Evolutionary conservation across 2,797 vertebrate genomes (phyloP).

Genomic region (Ptychadena robeensis): DNA sequence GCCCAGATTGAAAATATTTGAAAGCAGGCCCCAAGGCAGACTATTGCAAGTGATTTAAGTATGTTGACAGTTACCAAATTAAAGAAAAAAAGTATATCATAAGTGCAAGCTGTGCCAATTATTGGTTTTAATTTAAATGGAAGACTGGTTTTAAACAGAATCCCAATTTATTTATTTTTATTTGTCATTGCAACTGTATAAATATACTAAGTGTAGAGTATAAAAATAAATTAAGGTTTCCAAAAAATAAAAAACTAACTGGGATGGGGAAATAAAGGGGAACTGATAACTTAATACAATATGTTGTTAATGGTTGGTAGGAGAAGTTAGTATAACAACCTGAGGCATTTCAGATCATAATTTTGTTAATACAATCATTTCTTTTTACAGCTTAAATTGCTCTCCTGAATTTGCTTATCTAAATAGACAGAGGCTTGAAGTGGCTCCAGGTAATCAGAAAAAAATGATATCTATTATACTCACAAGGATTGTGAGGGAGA

Average conservation of each 20-base stretch:
- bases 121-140: slow-evolving; percentile 43
- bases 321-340: slow-evolving; percentile 14
- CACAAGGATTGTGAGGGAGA: slow-evolving; percentile 40
- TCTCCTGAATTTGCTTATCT: slow-evolving; percentile 39
- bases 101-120: slow-evolving; percentile 36
- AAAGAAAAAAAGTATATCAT: slow-evolving; percentile 13
- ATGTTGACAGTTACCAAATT: slow-evolving; percentile 22
- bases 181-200: slow-evolving; percentile 18
- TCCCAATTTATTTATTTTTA: slow-evolving; percentile 25
- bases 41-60: slow-evolving; percentile 17
- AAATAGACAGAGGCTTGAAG: slow-evolving; percentile 49
- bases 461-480: slow-evolving; percentile 56
- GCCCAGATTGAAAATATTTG: slow-evolving; percentile 3
- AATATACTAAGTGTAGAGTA: slow-evolving; percentile 17
- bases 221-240: slow-evolving; percentile 27
- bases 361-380: slow-evolving; percentile 50
- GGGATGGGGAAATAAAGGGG: background rate
- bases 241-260: slow-evolving; percentile 14
- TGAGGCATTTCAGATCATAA: slow-evolving; percentile 33
- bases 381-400: slow-evolving; percentile 45
- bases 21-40: slow-evolving; percentile 13
- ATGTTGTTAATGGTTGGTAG: slow-evolving; percentile 12
- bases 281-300: slow-evolving; percentile 5
- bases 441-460: slow-evolving; percentile 52
- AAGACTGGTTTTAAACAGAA: slow-evolving; percentile 13